Base-by-base conservation (phyloP, 1,140 invertebrate species). In the Gryllus bimaculatus region DNA sequence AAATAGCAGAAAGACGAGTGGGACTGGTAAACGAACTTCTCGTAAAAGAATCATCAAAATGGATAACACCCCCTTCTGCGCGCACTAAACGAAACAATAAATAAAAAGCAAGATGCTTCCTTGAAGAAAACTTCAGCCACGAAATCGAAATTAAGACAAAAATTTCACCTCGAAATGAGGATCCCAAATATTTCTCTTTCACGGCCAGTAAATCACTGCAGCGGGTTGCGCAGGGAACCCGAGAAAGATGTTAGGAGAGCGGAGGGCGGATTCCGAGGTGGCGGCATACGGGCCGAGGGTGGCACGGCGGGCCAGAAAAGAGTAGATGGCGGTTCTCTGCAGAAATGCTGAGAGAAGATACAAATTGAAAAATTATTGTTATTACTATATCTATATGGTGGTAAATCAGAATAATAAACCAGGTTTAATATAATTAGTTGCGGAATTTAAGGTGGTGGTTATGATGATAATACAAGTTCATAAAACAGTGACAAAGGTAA, bases 101-200 rank as follows among this genome's bases (percentile, higher is more conserved):
- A 66, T 66, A 66, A 66, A 66, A 66, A 66, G 54, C 54, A 66
- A 66, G 10, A 66, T 66, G 54, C 54, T 66, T 18, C 26, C 10
- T 18, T 18, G 54, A 66, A 66, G 54, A 66, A 66, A 66, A 66
- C 54, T 18, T 66, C 54, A 18, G 54, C 18, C 54, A 66, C 54
- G 54, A 66, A 66, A 66, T 66, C 54, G 54, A 66, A 66, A 66
- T 66, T 66, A 66, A 66, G 54, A 66, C 54, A 66, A 66, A 66
- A 66, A 66, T 66, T 66, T 66, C 54, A 66, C 54, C 54, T 66
- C 54, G 54, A 66, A 66, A 66, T 66, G 54, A 66, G 54, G 54
- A 66, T 66, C 54, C 54, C 54, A 66, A 66, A 66, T 66, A 66
- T 66, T 66, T 66, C 54, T 66, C 54, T 66, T 66, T 66, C 54